A percentile compares a stretch with the other conserved stretches of the same genome.
phyloP scores from a whole-genome alignment of 2,888 invertebrate genomes.

The Chrysolina oricalcia region DNA sequence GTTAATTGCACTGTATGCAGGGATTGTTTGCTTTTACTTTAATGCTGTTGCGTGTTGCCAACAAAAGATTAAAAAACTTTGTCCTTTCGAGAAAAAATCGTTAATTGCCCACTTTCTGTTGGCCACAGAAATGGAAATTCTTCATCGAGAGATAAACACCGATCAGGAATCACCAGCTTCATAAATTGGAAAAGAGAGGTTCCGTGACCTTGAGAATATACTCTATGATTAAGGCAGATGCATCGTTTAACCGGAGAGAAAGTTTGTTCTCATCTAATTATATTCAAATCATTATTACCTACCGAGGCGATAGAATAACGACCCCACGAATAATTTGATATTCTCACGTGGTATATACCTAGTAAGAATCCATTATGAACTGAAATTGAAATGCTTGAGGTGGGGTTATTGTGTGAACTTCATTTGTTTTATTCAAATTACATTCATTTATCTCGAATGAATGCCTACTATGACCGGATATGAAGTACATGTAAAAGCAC shows the following conservation, averaged over 20 bases:
- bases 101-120: not conserved
- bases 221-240: constrained; percentile 10
- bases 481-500: not conserved
- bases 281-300: constrained; percentile 8
- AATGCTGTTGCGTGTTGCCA: not conserved
- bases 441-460: constrained; percentile 1
- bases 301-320: not conserved
- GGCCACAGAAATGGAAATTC: not conserved
- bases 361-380: not conserved
- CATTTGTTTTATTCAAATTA: constrained; percentile 12
- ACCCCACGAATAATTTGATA: constrained; percentile 5
- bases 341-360: constrained; percentile 2
- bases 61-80: not conserved
- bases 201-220: not conserved
- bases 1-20: too few species aligned
- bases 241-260: not conserved
- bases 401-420: not conserved
- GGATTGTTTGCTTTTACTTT: too few species aligned
- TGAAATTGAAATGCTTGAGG: not conserved
- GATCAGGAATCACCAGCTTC: not conserved
- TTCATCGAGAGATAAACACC: not conserved
- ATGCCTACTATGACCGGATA: not conserved
- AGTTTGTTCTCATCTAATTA: constrained; percentile 16
- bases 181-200: not conserved
- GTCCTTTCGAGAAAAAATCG: not conserved